Base-by-base conservation (phyloP, 2,113 vertebrate species). In the Irena cyanogastra region DNA sequence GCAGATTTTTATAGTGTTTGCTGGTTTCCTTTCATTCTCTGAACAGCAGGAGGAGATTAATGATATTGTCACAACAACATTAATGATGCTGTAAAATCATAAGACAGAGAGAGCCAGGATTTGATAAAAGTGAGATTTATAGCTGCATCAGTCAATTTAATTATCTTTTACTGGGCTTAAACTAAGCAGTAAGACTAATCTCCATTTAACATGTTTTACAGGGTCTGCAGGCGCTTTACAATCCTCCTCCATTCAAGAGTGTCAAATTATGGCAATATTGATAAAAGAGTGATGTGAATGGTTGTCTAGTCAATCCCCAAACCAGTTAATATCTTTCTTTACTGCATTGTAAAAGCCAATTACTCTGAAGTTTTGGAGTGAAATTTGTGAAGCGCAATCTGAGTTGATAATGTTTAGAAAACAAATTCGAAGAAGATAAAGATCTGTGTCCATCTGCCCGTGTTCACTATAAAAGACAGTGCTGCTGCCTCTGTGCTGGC, bases 251-350 rank as follows among this genome's bases (percentile, higher is more conserved):
- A 89, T 92, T 97, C 95, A 84, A 95, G 97, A 98, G 97, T 97
- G 97, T 98, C 98, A 97, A 97, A 97, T 98, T 97, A 98, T 97
- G 95, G 97, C 97, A 97, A 98, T 98, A 98, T 97, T 98, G 98
- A 98, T 98, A 98, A 98, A 98, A 96, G 90, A 49, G 81, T 39
- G 83, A 84, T 95, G 94, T 94, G 92, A 97, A 97, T 63, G 94
- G 90, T 89, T 90, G 96, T 89, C 64, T 85, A 97, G 94, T 97
- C 95, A 97, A 94, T 96, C 91, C 91, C 83, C 54, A n/a, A 87
- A 95, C 75, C 71, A 86, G 89, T 96, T 96, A 97, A 96, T 97
- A 97, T 65, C 79, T 90, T 86, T 90, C 96, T 98, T 98, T 98
- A 98, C 96, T 96, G 90, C 98, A 97, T 98, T 97, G 96, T 98